phyloP scores from a whole-genome alignment of 2,113 vertebrate genomes.

The Semnornis frantzii region DNA sequence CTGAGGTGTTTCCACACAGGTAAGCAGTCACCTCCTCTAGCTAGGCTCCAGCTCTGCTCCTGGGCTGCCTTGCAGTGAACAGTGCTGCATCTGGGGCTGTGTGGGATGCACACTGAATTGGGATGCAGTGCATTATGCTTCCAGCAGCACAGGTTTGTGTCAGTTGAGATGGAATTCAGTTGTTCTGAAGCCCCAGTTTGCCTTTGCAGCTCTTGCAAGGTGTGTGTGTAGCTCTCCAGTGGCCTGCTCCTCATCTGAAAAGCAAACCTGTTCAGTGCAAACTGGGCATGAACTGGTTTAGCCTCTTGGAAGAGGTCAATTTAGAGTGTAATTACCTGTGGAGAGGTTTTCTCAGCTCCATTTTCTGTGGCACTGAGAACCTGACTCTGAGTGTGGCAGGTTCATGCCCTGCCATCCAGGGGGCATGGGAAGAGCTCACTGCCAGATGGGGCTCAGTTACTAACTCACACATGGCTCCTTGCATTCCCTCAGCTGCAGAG shows the following conservation, averaged over 20 bases:
- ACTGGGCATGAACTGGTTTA: conserved; percentile 1
- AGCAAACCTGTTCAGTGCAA: not conserved
- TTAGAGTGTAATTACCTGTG: not conserved
- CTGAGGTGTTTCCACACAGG: not conserved
- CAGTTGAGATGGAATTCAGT: not conserved
- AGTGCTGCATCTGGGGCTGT: not conserved
- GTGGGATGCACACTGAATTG: not conserved
- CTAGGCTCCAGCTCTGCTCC: not conserved
- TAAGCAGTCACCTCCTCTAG: not conserved
- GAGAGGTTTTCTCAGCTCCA: not conserved
- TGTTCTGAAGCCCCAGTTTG: not conserved
- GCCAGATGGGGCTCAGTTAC: not conserved
- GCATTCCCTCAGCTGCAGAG: not conserved
- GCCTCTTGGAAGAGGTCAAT: not conserved
- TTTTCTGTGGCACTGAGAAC: not conserved
- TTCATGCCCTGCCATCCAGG: not conserved
- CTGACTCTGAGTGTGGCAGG: not conserved
- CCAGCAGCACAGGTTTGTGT: not conserved
- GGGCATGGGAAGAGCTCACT: not conserved
- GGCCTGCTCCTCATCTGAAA: conserved; percentile 31
- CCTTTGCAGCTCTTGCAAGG: not conserved
- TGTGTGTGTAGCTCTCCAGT: not conserved
- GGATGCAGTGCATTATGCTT: not conserved
- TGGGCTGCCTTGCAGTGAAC: not conserved
- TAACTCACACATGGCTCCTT: not conserved